phyloP scores from a whole-genome alignment of 37 sponge, comb jelly and placozoan species.

The Ephydatia muelleri region DNA sequence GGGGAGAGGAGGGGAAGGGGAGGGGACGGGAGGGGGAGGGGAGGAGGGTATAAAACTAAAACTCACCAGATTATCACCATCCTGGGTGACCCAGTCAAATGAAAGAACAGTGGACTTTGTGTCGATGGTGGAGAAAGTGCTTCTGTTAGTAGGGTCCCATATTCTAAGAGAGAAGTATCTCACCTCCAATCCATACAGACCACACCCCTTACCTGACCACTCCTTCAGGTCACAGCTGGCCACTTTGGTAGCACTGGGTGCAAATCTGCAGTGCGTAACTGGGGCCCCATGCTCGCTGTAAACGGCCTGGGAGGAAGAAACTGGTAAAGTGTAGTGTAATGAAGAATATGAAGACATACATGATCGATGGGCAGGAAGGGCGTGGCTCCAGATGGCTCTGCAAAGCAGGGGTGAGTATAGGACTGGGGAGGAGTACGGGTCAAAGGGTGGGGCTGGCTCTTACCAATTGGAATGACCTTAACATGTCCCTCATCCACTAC shows the following conservation, averaged over 20 bases:
- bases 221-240: conserved; percentile 80
- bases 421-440: no score
- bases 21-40: conserved; percentile 46
- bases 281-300: conserved; percentile 75
- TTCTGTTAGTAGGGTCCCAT: conserved; percentile 38
- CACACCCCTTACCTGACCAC: no score
- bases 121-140: conserved; percentile 43
- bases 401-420: neutral
- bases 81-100: conserved; percentile 75
- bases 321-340: no score
- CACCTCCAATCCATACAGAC: neutral
- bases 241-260: conserved; percentile 71
- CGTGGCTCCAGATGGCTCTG: conserved; percentile 20
- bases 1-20: conserved; percentile 5
- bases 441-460: neutral
- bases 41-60: conserved; percentile 38
- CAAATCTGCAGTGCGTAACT: conserved; percentile 82
- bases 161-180: conserved; percentile 12
- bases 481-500: neutral
- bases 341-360: conserved; percentile 3
- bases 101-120: conserved; percentile 58
- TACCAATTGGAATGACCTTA: neutral
- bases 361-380: conserved; percentile 50
- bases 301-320: no score
- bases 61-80: conserved; percentile 40